These are phyloP conservation scores for Caenorhabditis sp. DNA, from an alignment of 2,888 invertebrate genomes.

Conservation along the genomic window DNA sequence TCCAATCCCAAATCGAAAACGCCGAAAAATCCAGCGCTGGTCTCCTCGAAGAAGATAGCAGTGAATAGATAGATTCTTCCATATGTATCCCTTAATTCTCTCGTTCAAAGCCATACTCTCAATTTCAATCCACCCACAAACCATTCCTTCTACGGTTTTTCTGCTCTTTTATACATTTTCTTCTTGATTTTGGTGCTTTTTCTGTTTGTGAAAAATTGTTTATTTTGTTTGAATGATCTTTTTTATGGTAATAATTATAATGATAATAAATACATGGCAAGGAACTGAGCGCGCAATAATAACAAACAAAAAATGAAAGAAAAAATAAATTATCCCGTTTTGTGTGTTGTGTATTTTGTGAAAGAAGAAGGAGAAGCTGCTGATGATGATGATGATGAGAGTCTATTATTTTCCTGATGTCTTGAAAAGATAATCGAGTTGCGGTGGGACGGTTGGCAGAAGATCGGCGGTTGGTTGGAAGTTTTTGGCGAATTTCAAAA, in stretches of 20 bases:
- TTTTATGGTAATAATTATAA: background rate
- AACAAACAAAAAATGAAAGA: constrained; percentile 4
- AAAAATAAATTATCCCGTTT: constrained; percentile 32
- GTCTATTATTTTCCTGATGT: constrained; percentile 47
- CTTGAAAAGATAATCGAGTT: constrained; percentile 69
- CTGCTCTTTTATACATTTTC: background rate
- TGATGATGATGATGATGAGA: background rate
- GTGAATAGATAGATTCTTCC: background rate
- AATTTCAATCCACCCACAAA: too few species aligned
- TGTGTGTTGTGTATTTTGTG: background rate
- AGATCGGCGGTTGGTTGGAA: constrained; percentile 68
- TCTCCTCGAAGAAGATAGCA: constrained; percentile 29
- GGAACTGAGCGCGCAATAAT: constrained; percentile 25
- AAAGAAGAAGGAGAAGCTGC: constrained; percentile 19
- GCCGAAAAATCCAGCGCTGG: constrained; percentile 34
- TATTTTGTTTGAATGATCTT: constrained; percentile 18
- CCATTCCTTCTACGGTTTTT: constrained; percentile 10
- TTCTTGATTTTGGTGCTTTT: background rate
- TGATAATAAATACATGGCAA: constrained; percentile 36
- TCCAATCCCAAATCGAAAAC: constrained; percentile 36
- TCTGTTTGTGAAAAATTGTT: background rate
- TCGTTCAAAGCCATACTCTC: background rate
- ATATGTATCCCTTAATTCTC: background rate
- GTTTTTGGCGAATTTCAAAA: constrained; percentile 68
- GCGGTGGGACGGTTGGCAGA: constrained; percentile 67